These are phyloP conservation scores for Calameuta filiformis DNA, from an alignment of 2,888 invertebrate species.

Conservation along the genomic window DNA sequence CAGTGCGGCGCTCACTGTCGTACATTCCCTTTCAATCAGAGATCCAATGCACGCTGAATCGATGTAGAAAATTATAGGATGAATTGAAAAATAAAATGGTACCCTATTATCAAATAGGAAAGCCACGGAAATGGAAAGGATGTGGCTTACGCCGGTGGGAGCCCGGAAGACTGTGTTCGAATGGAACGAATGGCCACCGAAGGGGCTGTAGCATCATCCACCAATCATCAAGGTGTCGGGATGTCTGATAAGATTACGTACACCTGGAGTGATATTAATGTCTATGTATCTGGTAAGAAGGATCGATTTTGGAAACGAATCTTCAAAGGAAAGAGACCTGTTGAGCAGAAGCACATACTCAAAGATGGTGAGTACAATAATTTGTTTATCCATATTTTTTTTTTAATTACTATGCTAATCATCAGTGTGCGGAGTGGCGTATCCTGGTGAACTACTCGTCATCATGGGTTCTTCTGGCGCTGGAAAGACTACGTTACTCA, in stretches of 20 bases:
- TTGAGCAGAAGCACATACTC: slow-evolving; percentile 73
- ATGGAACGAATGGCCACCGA: slow-evolving; percentile 34
- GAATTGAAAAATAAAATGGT: background rate
- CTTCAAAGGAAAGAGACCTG: slow-evolving; percentile 34
- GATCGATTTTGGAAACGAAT: slow-evolving; percentile 48
- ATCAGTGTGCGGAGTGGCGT: slow-evolving; percentile 83
- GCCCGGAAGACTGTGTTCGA: slow-evolving; percentile 32
- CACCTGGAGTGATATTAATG: slow-evolving; percentile 84
- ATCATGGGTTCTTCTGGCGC: slow-evolving; percentile 93
- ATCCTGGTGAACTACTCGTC: slow-evolving; percentile 87
- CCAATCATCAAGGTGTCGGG: slow-evolving; percentile 13
- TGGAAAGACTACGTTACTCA: slow-evolving; percentile 94
- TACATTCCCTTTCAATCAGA: background rate
- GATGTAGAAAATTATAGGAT: background rate
- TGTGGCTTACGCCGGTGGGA: slow-evolving; percentile 2
- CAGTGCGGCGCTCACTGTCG: background rate
- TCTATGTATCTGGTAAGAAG: slow-evolving; percentile 73
- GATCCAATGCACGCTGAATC: background rate
- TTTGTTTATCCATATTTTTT: background rate
- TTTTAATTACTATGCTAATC: slow-evolving; percentile 15
- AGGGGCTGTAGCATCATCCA: slow-evolving; percentile 19
- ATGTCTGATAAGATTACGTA: slow-evolving; percentile 71
- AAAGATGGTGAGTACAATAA: slow-evolving; percentile 73
- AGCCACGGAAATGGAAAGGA: background rate
- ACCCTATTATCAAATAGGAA: background rate